phyloP scores from a whole-genome alignment of 2,888 invertebrate genomes.

The Pachydiplax longipennis region DNA sequence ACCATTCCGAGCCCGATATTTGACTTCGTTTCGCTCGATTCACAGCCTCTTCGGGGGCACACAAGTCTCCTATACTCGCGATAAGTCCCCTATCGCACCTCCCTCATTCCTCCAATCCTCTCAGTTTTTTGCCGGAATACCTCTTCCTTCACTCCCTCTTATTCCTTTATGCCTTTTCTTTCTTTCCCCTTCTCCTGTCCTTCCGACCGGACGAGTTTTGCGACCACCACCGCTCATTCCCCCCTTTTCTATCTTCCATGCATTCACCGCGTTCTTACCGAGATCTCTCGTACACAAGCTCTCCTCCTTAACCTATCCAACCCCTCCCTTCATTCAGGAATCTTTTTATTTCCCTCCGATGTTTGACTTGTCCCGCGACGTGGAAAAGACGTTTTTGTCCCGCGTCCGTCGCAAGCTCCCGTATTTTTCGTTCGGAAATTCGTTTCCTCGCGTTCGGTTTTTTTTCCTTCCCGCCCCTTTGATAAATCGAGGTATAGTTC shows the following conservation, averaged over 20 bases:
- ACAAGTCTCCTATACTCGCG: background rate
- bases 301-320: background rate
- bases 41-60: background rate
- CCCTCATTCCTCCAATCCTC: background rate
- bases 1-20: constrained; percentile 49
- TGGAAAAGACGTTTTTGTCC: background rate
- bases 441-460: background rate
- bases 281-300: background rate
- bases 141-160: constrained; percentile 50
- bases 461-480: background rate
- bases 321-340: background rate
- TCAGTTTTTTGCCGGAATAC: background rate
- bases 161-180: constrained; percentile 59
- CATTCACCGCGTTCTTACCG: background rate
- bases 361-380: background rate
- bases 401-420: background rate
- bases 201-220: constrained; percentile 57
- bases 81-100: background rate
- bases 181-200: constrained; percentile 56
- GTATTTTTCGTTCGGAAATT: background rate
- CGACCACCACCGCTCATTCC: constrained; percentile 56
- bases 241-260: background rate
- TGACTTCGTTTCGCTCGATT: background rate
- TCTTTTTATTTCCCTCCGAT: background rate
- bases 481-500: background rate